phyloP scores from a whole-genome alignment of 2,797 vertebrate species.

The Sebastes vulpes region DNA sequence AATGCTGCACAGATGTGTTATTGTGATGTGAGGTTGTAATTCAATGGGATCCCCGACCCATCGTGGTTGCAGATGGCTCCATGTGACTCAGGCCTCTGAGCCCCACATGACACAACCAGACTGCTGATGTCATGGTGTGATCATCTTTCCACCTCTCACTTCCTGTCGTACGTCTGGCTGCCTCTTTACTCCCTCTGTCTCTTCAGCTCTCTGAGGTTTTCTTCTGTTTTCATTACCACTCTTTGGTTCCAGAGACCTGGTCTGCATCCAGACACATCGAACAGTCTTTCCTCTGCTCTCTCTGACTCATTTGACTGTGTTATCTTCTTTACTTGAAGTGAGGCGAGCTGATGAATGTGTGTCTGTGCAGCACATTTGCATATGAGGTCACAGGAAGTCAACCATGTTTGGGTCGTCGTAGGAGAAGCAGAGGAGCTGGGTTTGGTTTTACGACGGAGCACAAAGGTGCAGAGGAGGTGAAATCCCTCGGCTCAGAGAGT shows the following conservation, averaged over 20 bases:
- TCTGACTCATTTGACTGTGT: conserved; percentile 51
- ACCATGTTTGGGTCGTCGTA: background rate
- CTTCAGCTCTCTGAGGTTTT: background rate
- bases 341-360: conserved; percentile 6
- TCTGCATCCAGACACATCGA: background rate
- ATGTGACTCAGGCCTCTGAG: conserved; percentile 51
- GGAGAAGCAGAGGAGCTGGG: background rate
- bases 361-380: conserved; percentile 22
- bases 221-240: background rate
- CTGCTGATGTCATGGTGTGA: conserved; percentile 49
- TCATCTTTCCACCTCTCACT: conserved; percentile 17
- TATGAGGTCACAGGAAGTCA: conserved; percentile 1
- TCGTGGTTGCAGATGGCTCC: conserved; percentile 2
- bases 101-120: conserved; percentile 40
- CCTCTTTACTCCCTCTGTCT: background rate
- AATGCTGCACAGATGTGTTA: background rate
- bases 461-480: background rate
- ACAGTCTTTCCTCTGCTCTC: background rate
- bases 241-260: background rate
- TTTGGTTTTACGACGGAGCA: background rate
- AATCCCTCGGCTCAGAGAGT: background rate
- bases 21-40: background rate
- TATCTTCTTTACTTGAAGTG: conserved; percentile 22
- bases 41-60: background rate
- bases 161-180: conserved; percentile 38